Base-by-base conservation (phyloP, 2,888 invertebrate species). In the Erebia aethiops region DNA sequence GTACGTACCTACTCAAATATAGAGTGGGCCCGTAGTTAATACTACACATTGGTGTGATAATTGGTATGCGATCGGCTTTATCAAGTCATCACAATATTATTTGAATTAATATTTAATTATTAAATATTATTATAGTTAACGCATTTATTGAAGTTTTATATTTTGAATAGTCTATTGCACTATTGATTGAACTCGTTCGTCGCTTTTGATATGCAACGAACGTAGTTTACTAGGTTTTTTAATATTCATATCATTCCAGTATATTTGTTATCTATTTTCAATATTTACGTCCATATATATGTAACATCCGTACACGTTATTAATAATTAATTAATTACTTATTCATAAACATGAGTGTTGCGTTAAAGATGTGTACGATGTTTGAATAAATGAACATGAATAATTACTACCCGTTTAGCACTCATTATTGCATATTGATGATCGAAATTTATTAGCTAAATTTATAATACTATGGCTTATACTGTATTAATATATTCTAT, bases 161-260 rank as follows among this genome's bases (percentile, higher is more conserved):
- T 65, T 73, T 77, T 71, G 76, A 76, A 81, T 77, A 80, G 77
- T 73, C 77, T 76, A 76, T 70, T 54, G 16, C 52, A 2, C 26
- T 26, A 67, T 67, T 62, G 49, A 35, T 63, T 51, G 35, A 67
- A 16, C 78, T 75, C 73, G 78, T 80, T 82, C 81, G 81, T 83
- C 78, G 85, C 84, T 88, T 84, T 77, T 84, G 87, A 82, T 81
- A 81, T 87, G 87, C 89, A 89, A 89, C 89, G 89, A 89, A 86
- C 80, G 49, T 46, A 14, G 56, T 56, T 66, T 57, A 64, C 26
- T 54, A 54, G 26, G 65, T 8, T 35, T 35, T 35, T 35, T 35
- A n/a, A 35, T 35, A 35, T 35, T 35, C 7, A 62, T 62, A 66
- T 16, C 66, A 66, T 66, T 66, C 66, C 66, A 56, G 5, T 52